Base-by-base conservation (phyloP, 2,888 invertebrate genomes). In the Steinernema hermaphroditum region DNA sequence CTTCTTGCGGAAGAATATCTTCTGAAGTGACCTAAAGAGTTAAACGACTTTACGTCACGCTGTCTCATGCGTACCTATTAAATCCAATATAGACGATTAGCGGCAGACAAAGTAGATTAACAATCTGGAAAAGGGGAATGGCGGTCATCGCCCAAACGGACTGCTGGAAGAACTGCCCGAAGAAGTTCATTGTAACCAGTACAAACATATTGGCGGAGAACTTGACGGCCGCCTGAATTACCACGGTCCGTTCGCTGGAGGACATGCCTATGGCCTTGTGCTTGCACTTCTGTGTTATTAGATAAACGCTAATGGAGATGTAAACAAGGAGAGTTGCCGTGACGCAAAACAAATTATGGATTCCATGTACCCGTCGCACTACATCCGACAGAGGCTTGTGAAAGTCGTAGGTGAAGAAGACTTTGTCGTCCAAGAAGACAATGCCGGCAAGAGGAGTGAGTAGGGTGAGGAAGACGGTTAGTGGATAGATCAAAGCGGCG, bases 131-230 rank as follows among this genome's bases (percentile, higher is more conserved):
- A 12, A 62, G 12, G 2, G 62, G 62, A 2, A 62, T 62, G 6
- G 62, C 62, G 29, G 62, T 19, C 62, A 62, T 62, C 2, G 34
- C 62, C 62, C 62, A 62, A 32, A 62, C 29, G 14, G 62, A 62
- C 32, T 62, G 29, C 32, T 62, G 32, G 34, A 62, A 62, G 32
- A 29, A 62, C 12, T 29, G 1, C 8, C 32, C 29, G n/a, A 62
- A 62, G 19, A 32, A 62, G 62, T 62, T 62, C 62, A 62, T 62
- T 9, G 32, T 32, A 1, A 62, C 27, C 9, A 62, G 27, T 16
- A 62, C 62, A 12, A 62, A 29, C 27, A 62, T 29, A 32, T 62
- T 62, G 1, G 16, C 29, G 8, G 16, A 34, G n/a, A 62, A 62
- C 29, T 62, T 62, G 16, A 62, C 27, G 32, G 32, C 16, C 1